These are phyloP conservation scores for Tipula helvola DNA, from an alignment of 2,888 invertebrate genomes.

Conservation along the genomic window DNA sequence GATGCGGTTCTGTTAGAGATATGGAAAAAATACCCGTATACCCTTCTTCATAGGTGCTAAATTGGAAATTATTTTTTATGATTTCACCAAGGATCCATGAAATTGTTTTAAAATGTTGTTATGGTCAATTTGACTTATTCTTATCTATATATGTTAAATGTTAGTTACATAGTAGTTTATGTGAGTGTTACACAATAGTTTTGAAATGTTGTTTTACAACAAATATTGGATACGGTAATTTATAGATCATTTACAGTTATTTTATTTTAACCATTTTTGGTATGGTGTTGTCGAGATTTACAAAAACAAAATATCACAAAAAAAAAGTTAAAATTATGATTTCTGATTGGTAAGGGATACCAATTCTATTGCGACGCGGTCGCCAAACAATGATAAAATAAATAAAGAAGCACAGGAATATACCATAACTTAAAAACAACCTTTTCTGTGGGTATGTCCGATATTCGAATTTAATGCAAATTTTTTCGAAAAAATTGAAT, in stretches of 20 bases:
- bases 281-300: too few relatives aligned
- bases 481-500: too few relatives aligned
- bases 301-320: too few relatives aligned
- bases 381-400: too few relatives aligned
- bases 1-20: neutral
- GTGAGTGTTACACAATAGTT: neutral
- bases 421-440: too few relatives aligned
- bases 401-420: too few relatives aligned
- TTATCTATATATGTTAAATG: neutral
- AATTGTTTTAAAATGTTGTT: neutral
- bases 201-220: neutral
- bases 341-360: too few relatives aligned
- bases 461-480: too few relatives aligned
- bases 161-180: neutral
- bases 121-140: neutral
- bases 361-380: too few relatives aligned
- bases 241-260: neutral
- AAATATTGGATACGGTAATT: neutral
- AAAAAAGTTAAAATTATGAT: too few relatives aligned
- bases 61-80: neutral
- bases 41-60: neutral
- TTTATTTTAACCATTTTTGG: neutral
- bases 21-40: neutral
- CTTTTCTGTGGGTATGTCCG: too few relatives aligned
- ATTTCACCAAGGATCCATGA: neutral